phyloP scores from a whole-genome alignment of 2,888 invertebrate genomes.

The Resseliella maxima region DNA sequence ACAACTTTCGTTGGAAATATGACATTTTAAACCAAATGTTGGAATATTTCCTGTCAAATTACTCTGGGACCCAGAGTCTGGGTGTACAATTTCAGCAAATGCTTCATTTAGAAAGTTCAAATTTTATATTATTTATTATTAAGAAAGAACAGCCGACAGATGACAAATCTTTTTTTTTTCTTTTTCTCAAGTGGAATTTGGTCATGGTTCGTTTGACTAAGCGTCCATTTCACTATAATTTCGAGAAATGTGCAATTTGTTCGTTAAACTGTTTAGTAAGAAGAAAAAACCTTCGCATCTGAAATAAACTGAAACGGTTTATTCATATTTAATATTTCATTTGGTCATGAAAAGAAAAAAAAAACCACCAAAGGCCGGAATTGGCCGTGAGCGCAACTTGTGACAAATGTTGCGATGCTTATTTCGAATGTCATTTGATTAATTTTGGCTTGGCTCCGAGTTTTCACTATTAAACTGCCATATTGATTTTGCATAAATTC shows the following conservation, averaged over 20 bases:
- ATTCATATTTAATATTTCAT: neutral
- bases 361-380: neutral
- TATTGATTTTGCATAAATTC: conserved; percentile 44
- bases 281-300: neutral
- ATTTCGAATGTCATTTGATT: neutral
- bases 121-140: neutral
- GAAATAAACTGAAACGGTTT: neutral
- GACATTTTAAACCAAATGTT: too few relatives aligned
- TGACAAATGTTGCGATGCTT: neutral
- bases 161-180: neutral
- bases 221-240: neutral
- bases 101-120: neutral
- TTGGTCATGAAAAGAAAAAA: neutral
- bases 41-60: too few relatives aligned
- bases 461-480: neutral
- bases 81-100: neutral
- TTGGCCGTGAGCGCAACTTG: neutral
- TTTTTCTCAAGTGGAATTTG: neutral
- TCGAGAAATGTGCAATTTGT: neutral
- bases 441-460: neutral
- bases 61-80: too few relatives aligned
- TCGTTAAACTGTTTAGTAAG: neutral
- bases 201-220: conserved; percentile 24
- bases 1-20: too few relatives aligned
- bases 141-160: too few relatives aligned